Percentiles rank a stretch among this genome's conserved stretches.
Conservation (phyloP, 2,113 vertebrate genomes). For the Toxotes chatareus region DNA sequence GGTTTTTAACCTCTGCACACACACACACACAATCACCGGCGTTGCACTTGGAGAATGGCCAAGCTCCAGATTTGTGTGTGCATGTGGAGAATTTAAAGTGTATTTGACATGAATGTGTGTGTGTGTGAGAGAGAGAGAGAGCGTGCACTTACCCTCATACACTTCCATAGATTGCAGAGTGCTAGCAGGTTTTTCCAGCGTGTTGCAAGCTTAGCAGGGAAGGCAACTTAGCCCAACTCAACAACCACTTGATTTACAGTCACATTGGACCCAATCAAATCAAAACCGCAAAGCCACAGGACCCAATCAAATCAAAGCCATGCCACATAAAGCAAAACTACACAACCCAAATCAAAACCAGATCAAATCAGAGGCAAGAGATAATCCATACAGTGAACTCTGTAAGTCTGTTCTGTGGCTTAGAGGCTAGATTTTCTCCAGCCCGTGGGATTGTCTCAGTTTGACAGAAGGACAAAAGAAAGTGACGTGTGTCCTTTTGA, state of each 20-base stretch:
- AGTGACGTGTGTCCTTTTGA: not conserved
- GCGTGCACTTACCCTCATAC: not conserved
- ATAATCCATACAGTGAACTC: conserved; percentile 14
- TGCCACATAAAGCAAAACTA: not conserved
- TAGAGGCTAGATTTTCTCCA: not conserved
- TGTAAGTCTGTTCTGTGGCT: conserved; percentile 1
- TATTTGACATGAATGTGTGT: conserved; percentile 15
- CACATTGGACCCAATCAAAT: conserved; percentile 10
- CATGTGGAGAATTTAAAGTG: conserved; percentile 23
- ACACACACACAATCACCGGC: conserved; percentile 4
- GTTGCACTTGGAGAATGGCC: conserved; percentile 27
- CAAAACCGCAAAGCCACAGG: not conserved
- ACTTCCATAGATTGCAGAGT: conserved; percentile 45
- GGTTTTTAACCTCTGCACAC: conserved; percentile 15
- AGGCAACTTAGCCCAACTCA: conserved; percentile 15
- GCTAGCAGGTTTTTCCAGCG: conserved; percentile 18
- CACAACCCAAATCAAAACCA: not conserved
- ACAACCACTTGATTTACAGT: conserved; percentile 50
- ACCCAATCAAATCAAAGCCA: conserved; percentile 9
- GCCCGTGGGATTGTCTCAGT: too few relatives aligned
- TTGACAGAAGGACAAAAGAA: too few relatives aligned
- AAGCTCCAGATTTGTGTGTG: conserved; percentile 33
- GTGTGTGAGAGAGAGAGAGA: not conserved
- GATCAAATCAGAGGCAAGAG: not conserved
- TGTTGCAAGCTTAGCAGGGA: conserved; percentile 14